A percentile compares a stretch with the other conserved stretches of the same genome.
Evolutionary conservation across 2,888 invertebrate genomes (phyloP).

Genomic region (Gnatocerus cornutus): DNA sequence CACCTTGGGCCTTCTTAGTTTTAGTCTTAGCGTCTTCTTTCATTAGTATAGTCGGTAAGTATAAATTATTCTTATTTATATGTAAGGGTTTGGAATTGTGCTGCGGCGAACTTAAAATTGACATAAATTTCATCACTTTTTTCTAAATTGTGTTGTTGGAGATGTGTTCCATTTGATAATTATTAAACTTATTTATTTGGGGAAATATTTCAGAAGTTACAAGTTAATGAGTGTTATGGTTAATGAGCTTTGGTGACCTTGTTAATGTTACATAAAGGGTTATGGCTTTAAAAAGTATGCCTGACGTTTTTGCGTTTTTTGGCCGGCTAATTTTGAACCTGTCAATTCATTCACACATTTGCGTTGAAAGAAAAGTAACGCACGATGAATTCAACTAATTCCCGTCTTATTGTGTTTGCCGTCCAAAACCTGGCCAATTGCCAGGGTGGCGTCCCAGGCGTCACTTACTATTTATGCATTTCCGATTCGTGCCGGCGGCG

Average conservation of each 20-base stretch:
- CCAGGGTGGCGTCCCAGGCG: conserved; percentile 60
- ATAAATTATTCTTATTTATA: conserved; percentile 7
- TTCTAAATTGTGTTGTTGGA: no score
- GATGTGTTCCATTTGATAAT: no score
- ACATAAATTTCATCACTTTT: no score
- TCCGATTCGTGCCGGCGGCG: conserved; percentile 52
- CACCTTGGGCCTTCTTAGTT: conserved; percentile 69
- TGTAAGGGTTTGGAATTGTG: no score
- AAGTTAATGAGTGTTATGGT: no score
- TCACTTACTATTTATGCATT: conserved; percentile 61
- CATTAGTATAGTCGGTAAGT: conserved; percentile 71
- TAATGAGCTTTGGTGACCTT: background rate
- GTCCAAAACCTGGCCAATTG: conserved; percentile 59
- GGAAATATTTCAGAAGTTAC: no score
- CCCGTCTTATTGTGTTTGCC: conserved; percentile 61
- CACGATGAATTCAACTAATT: conserved; percentile 33
- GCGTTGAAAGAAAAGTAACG: conserved; percentile 29
- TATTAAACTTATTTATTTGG: no score
- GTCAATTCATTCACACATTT: conserved; percentile 31
- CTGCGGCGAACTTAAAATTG: no score
- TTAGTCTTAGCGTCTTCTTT: conserved; percentile 69
- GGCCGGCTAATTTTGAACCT: conserved; percentile 20
- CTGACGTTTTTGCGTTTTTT: conserved; percentile 6
- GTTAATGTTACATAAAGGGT: background rate
- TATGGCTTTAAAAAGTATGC: background rate